Percentiles rank a stretch among this genome's conserved stretches.
Conservation (phyloP, 2,797 vertebrate genomes). For the Malacoctenus gilli region DNA sequence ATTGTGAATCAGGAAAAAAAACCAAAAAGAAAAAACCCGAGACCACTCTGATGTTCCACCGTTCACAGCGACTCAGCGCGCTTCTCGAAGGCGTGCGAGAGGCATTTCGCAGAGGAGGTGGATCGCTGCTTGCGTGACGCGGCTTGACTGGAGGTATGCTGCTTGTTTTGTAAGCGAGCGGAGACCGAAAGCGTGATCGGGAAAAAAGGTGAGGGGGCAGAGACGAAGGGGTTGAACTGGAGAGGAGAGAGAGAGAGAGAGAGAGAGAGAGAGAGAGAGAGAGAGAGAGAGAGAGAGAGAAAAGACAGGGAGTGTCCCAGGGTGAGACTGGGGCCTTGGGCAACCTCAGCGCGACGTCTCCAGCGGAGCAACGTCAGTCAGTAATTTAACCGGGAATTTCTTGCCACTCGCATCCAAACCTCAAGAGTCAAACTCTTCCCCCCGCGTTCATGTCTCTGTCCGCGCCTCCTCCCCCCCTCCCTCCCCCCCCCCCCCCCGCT, state of each 20-base stretch:
- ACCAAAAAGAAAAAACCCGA: too few relatives aligned
- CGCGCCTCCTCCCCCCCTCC: slow-evolving; percentile 59
- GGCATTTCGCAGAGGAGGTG: too few relatives aligned
- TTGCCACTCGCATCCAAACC: slow-evolving; percentile 78
- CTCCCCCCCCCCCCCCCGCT: slow-evolving; percentile 36
- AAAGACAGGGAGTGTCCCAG: slow-evolving; percentile 68
- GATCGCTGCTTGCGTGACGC: neutral
- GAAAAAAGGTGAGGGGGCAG: slow-evolving; percentile 10
- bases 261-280: slow-evolving; percentile 18
- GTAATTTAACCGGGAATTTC: slow-evolving; percentile 80
- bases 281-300: slow-evolving; percentile 24
- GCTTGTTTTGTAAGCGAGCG: slow-evolving; percentile 14
- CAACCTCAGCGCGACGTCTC: slow-evolving; percentile 74
- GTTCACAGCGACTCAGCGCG: slow-evolving; percentile 14
- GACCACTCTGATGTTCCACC: slow-evolving; percentile 42
- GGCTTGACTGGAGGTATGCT: slow-evolving; percentile 7
- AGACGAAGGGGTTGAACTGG: too few relatives aligned
- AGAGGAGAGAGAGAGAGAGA: slow-evolving; percentile 5
- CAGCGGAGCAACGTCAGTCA: slow-evolving; percentile 73
- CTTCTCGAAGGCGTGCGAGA: slow-evolving; percentile 30
- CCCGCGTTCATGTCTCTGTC: slow-evolving; percentile 63
- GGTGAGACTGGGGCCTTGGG: slow-evolving; percentile 63
- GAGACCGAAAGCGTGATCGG: slow-evolving; percentile 19
- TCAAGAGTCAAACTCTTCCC: slow-evolving; percentile 75
- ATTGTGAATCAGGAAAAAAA: slow-evolving; percentile 50